phyloP scores from a whole-genome alignment of 1,140 invertebrate species.

The Muscidifurax raptorellus region DNA sequence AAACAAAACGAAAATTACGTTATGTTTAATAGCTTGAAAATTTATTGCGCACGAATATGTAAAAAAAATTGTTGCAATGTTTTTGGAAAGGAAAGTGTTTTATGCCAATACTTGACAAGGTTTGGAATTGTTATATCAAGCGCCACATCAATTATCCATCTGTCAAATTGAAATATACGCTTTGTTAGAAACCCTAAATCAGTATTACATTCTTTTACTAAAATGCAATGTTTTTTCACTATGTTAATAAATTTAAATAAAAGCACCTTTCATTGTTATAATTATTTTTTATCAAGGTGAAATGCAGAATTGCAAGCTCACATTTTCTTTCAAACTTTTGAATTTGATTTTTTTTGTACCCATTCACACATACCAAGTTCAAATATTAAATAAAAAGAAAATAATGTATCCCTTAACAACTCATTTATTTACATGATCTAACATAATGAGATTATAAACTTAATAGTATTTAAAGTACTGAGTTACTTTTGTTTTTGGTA shows the following conservation, averaged over 20 bases:
- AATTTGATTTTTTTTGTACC: background rate
- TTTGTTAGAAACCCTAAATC: slow-evolving; percentile 64
- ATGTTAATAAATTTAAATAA: slow-evolving; percentile 39
- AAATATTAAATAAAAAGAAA: background rate
- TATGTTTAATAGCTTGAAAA: slow-evolving; percentile 59
- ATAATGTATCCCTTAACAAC: background rate
- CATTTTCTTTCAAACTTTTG: background rate
- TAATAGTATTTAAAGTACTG: slow-evolving; percentile 30
- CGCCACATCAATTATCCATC: slow-evolving; percentile 58
- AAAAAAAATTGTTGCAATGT: slow-evolving; percentile 32
- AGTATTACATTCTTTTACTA: slow-evolving; percentile 44
- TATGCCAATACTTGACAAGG: slow-evolving; percentile 32
- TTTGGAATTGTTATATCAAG: slow-evolving; percentile 61
- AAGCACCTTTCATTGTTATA: background rate
- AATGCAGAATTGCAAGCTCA: background rate
- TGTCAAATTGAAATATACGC: slow-evolving; percentile 63
- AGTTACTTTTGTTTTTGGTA: slow-evolving; percentile 1
- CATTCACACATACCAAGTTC: background rate
- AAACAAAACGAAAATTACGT: slow-evolving; percentile 26
- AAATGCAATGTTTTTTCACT: slow-evolving; percentile 37
- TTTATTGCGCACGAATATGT: slow-evolving; percentile 55
- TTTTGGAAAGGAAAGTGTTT: slow-evolving; percentile 31
- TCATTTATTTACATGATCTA: slow-evolving; percentile 39
- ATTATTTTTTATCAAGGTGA: background rate
- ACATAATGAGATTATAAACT: slow-evolving; percentile 30